Evolutionary conservation across 2,888 invertebrate genomes (phyloP).

Genomic region (Venusia cambrica): DNA sequence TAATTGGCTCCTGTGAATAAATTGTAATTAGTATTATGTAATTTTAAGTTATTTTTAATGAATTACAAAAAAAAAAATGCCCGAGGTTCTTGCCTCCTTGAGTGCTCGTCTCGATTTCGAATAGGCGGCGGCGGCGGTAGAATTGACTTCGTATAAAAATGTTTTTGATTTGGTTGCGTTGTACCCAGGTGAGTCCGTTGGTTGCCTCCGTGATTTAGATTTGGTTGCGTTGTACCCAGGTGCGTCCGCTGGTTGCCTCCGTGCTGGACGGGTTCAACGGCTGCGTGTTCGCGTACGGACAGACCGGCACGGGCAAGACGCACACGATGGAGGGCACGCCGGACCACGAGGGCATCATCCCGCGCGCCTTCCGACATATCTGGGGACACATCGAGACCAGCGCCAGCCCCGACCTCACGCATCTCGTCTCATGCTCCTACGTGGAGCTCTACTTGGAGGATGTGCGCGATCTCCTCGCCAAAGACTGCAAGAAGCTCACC

Average conservation of each 20-base stretch:
- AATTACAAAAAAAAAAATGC: no score
- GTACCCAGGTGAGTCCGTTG: constrained; percentile 86
- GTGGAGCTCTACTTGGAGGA: constrained; percentile 98
- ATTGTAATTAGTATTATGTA: no score
- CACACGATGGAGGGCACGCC: constrained; percentile 88
- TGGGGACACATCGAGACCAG: constrained; percentile 94
- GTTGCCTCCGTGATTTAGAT: constrained; percentile 98
- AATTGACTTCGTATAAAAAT: no score
- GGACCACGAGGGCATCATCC: constrained; percentile 91
- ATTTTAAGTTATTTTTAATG: no score
- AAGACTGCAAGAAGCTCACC: constrained; percentile 90
- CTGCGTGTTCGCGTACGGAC: constrained; percentile 99
- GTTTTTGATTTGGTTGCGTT: constrained; percentile 6
- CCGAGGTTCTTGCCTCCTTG: no score
- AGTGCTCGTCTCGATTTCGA: no score
- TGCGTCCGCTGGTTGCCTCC: constrained; percentile 95
- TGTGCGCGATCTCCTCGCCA: constrained; percentile 85
- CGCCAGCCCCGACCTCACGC: constrained; percentile 95
- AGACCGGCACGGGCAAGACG: constrained; percentile 97
- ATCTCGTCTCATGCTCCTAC: constrained; percentile 97
- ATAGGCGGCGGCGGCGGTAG: no score
- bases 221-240: constrained; percentile 40
- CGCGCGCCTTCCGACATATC: constrained; percentile 98
- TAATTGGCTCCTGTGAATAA: no score
- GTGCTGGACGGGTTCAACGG: constrained; percentile 99